Evolutionary conservation across 2,113 vertebrate genomes (phyloP), one percentile per base, ranked within the genome.

Genomic region (Amblyopsis rosae): DNA sequence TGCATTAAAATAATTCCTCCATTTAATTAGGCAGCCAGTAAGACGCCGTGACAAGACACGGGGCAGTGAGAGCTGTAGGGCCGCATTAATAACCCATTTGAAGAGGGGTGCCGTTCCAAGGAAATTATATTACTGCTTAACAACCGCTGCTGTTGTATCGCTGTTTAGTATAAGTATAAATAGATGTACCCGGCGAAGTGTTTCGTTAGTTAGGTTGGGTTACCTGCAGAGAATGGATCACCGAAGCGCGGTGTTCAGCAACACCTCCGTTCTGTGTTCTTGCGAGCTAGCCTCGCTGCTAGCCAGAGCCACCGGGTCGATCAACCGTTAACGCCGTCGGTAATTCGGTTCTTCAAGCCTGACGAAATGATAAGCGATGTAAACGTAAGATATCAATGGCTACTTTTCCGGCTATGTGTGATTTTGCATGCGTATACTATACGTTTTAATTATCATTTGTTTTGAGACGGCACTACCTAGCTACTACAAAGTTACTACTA

Each of bases 181-280:
- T 12, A n/a, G 19, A 58, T 58, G 12, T 58, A 58, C 9, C 26
- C 26, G 26, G 4, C 12, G 3, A 19, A 58, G 26, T 15, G 7
- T 7, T 15, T 15, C 53, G 13, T 4, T 16, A 17, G 8, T 55
- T 9, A 16, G 60, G 47, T 26, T 6, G 57, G 33, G 72, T 86
- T 89, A 91, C 89, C 89, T 91, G 86, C 78, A 86, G 87, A 89
- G 86, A 91, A 91, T 78, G 54, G 84, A 76, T 51, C 74, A 80
- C 78, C 74, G 70, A 72, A 80, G 71, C 65, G 77, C 82, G 86
- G 87, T 71, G 86, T 73, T 54, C 61, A 67, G 69, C 47, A 73
- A 73, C 86, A 82, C 84, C 84, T 80, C 79, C 58, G 76, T 73
- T 82, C 74, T 76, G 82, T 62, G 83, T 67, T 69, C 65, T 59